Conservation (phyloP, 2,888 invertebrate species). For the Nephrotoma appendiculata region DNA sequence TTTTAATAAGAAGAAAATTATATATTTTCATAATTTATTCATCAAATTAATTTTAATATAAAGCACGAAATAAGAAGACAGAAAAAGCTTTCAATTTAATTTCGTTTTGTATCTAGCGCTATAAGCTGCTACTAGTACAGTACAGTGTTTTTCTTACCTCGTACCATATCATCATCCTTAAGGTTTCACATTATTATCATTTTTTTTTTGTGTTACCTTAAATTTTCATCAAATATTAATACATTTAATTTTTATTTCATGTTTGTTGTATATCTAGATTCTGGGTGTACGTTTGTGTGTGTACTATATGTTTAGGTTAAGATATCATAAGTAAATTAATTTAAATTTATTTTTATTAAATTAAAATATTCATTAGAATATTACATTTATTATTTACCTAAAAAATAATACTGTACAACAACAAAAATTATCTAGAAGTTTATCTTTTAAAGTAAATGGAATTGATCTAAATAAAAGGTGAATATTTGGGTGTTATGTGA, state of each 20-base stretch:
- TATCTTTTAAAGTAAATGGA: background rate
- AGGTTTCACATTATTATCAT: background rate
- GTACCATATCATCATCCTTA: background rate
- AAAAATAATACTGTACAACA: background rate
- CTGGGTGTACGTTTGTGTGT: background rate
- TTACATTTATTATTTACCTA: background rate
- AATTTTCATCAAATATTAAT: background rate
- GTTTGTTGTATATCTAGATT: background rate
- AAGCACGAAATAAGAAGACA: background rate
- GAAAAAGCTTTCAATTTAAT: background rate
- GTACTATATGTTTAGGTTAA: background rate
- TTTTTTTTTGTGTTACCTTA: background rate
- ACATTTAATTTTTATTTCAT: background rate
- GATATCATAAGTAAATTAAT: background rate
- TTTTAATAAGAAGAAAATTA: background rate
- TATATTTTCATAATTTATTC: background rate
- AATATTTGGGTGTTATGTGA: background rate
- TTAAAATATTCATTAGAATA: background rate
- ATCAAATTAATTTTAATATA: background rate
- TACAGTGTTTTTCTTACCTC: background rate
- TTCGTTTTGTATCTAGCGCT: background rate
- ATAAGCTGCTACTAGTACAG: background rate
- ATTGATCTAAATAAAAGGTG: background rate
- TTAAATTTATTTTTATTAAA: background rate
- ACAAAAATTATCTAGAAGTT: background rate